Evolutionary conservation across 2,797 vertebrate genomes (phyloP).

Genomic region (Chrosomus eos): DNA sequence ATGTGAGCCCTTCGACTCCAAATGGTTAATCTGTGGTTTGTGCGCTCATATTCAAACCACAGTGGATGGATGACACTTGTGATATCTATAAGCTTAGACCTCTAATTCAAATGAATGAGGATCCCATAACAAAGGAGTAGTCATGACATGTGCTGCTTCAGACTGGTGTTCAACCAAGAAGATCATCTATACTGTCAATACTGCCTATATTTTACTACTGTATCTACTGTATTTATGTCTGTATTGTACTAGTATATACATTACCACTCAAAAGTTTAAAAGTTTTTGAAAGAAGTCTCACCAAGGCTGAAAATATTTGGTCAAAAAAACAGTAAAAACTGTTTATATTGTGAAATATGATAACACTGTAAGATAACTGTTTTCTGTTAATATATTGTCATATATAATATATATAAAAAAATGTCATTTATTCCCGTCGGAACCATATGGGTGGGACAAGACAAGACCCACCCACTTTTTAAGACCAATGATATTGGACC

Average conservation of each 20-base stretch:
- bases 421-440: background rate
- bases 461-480: no score
- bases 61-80: background rate
- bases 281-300: background rate
- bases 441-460: no score
- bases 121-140: background rate
- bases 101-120: background rate
- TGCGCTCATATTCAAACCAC: constrained; percentile 31
- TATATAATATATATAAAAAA: no score
- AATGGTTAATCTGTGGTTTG: constrained; percentile 59
- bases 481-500: no score
- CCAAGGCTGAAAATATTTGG: background rate
- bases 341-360: background rate
- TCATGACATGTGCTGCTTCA: constrained; percentile 6
- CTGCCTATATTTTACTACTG: no score
- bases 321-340: background rate
- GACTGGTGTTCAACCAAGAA: background rate
- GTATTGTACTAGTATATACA: background rate
- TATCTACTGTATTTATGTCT: background rate
- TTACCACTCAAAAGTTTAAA: background rate
- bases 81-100: constrained; percentile 5
- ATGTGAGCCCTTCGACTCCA: constrained; percentile 58
- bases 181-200: background rate
- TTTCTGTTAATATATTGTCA: background rate
- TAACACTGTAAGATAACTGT: background rate